These are phyloP conservation scores for Paradisaea rubra DNA, from an alignment of 2,113 vertebrate species.

Conservation along the genomic window DNA sequence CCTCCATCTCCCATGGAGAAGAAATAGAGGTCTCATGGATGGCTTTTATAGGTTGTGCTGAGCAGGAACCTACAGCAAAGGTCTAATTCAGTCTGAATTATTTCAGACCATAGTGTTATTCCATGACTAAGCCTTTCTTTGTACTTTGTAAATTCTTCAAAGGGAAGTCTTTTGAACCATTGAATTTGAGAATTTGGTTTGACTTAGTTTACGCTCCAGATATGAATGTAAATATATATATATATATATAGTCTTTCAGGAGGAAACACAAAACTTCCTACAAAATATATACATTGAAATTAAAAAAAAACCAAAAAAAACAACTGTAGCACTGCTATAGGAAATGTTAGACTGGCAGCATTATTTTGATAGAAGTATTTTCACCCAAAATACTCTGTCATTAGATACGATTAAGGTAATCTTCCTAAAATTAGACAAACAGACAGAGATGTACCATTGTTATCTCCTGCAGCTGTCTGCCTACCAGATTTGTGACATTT, in stretches of 20 bases:
- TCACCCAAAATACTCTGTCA: not conserved
- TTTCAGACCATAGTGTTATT: not conserved
- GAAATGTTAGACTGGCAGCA: not conserved
- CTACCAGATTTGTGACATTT: slow-evolving; percentile 19
- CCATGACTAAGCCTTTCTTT: not conserved
- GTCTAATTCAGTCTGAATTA: not conserved
- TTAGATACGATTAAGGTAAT: not conserved
- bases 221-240: not conserved
- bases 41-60: not conserved
- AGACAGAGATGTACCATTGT: not conserved
- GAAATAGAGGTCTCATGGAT: not conserved
- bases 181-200: not conserved
- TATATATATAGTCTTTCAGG: not conserved
- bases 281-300: not conserved
- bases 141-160: not conserved
- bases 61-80: not conserved
- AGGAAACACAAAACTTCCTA: not conserved
- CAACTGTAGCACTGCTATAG: accelerated
- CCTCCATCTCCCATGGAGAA: not conserved
- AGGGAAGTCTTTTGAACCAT: not conserved
- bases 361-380: not conserved
- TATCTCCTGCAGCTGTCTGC: not conserved
- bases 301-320: not conserved
- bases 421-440: slow-evolving; percentile 1
- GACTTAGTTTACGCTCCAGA: not conserved